Evolutionary conservation across 2,113 vertebrate genomes (phyloP), one percentile per base, ranked within the genome.

Genomic region (Empidonax alnorum): DNA sequence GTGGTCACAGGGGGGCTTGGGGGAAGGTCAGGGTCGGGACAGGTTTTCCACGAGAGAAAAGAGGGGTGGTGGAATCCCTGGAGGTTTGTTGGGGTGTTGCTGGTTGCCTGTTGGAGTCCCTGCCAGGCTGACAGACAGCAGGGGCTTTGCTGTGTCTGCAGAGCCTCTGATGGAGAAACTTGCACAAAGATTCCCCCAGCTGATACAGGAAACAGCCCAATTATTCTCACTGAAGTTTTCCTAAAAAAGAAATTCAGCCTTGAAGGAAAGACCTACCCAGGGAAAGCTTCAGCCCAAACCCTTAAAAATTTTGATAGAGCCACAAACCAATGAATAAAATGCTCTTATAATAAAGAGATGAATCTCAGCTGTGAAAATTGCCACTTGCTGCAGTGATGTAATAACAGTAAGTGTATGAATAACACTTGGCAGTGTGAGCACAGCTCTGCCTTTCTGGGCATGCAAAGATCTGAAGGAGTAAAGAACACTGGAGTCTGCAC

Each of bases 51-150:
- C 35, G 59, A n/a, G 41, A 61, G 47, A 20, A 28, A 24, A 23
- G 63, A 50, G n/a, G 63, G 39, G 2, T 6, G 3, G 14, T 50
- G 33, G 21, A 20, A 14, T 68, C 53, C 30, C 22, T 41, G 31
- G 16, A 28, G 53, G 3, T 15, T 24, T 0, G 0, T 6, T 3
- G 0, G 46, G 63, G 3, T 50, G 56, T 13, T 24, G 52, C 18
- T 8, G 9, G n/a, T 12, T 76, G 33, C 12, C 63, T 46, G 22
- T 30, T 12, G 31, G 72, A 7, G 10, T 35, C 31, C 14, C 22
- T 50, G 35, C 59, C 67, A 39, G 11, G 17, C 46, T n/a, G 52
- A 21, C 1, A 46, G 52, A 21, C 1, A 46, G 28, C 31, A 20
- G 41, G 17, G 24, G 68, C 37, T 39, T 22, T 25, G 19, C 73